Base-by-base conservation (phyloP, 1,140 invertebrate species). In the Heliconius hermathena region DNA sequence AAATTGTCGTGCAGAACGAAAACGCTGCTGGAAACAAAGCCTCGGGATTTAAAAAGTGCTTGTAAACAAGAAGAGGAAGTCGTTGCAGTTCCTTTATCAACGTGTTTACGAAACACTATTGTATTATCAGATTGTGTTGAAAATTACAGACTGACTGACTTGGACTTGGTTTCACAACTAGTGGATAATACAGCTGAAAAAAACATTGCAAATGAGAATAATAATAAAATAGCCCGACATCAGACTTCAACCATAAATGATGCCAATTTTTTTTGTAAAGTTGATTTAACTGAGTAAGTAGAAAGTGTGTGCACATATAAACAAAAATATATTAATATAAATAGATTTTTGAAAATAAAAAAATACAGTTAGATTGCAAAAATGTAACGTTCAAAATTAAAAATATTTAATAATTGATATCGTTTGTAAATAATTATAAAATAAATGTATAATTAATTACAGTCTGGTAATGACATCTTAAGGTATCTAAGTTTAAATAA, bases 1-100 rank as follows among this genome's bases (percentile, higher is more conserved):
- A 88, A 80, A 82, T 80, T 81, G 73, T 90, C 84, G 46, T 88
- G 87, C 71, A 82, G 78, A 70, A 84, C 78, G 22, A 91, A 88
- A 82, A 79, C 66, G 66, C 46, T 81, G 49, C 78, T 85, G 13
- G 85, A 87, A 71, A 46, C 71, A 36, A 38, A 74, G 60, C 16
- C 13, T 49, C 33, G 36, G 11, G 66, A 75, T 71, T 33, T 16
- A 18, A 46, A 76, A 38, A 26, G 20, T 75, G 38, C 73, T 71
- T 54, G 57, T 81, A 82, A 86, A 86, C 77, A 82, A 80, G 82
- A 83, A 33, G 76, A 73, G 76, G 82, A 82, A 76, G 70, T 81
- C 46, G 46, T 77, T 74, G 77, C 76, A 60, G 52, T 74, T 71
- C 49, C 71, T 75, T 78, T 73, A 77, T 41, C 60, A 36, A 78